Percentiles rank a stretch among this genome's conserved stretches.
Evolutionary conservation across 37 sponge, comb jelly and placozoan species (phyloP).

Genomic region (Sycon ciliatum): DNA sequence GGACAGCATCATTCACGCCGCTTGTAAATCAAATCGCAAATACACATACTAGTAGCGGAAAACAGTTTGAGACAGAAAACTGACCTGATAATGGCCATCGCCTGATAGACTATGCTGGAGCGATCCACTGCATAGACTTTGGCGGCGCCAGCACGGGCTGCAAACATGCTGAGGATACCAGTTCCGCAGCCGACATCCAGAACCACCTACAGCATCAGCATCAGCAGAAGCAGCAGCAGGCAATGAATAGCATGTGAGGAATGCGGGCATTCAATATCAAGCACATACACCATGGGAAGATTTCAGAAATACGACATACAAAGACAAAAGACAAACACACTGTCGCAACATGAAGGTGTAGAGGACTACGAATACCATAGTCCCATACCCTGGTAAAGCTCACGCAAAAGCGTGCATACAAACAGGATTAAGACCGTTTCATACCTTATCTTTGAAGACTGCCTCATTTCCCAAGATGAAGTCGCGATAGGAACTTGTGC

Average conservation of each 20-base stretch:
- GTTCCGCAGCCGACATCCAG: conserved; percentile 82
- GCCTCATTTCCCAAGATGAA: conserved; percentile 49
- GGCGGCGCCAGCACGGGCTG: conserved; percentile 52
- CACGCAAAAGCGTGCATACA: not conserved
- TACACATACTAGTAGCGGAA: not conserved
- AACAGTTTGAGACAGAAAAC: not conserved
- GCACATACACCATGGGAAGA: not conserved
- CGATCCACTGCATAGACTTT: conserved; percentile 58
- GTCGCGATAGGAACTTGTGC: conserved; percentile 47
- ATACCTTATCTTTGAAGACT: conserved; percentile 52
- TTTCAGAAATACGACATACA: too few species aligned
- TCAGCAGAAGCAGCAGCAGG: not conserved
- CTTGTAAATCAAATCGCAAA: too few species aligned
- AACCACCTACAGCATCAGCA: conserved; percentile 25
- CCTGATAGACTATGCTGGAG: conserved; percentile 56
- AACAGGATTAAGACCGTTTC: not conserved
- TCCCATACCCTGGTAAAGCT: not conserved
- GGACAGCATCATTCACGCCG: too few species aligned
- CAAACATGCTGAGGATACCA: conserved; percentile 69
- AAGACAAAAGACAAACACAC: too few species aligned
- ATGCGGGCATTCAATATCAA: not conserved
- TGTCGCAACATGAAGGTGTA: too few species aligned
- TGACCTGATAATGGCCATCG: conserved; percentile 69
- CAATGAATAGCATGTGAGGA: not conserved
- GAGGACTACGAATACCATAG: too few species aligned